Evolutionary conservation across 1,140 invertebrate genomes (phyloP).

Genomic region (Macrosteles quadrilineatus): DNA sequence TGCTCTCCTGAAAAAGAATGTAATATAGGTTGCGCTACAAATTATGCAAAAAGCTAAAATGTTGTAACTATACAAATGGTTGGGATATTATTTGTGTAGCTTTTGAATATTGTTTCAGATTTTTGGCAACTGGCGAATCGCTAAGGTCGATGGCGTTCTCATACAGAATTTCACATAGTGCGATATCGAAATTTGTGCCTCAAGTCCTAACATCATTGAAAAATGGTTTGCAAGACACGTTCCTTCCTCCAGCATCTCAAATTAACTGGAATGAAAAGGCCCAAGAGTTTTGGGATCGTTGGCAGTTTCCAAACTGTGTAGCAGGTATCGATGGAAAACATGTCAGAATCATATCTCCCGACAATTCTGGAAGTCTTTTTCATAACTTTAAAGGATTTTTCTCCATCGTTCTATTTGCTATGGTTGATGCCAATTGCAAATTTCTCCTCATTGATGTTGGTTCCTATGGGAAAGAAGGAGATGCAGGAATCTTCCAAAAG

Average conservation of each 20-base stretch:
- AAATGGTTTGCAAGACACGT: not conserved
- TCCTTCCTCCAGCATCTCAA: slow-evolving; percentile 21
- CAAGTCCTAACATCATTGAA: not conserved
- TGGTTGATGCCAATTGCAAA: slow-evolving; percentile 50
- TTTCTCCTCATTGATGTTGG: slow-evolving; percentile 52
- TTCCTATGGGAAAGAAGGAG: slow-evolving; percentile 47
- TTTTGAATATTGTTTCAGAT: slow-evolving; percentile 29
- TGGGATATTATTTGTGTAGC: not conserved
- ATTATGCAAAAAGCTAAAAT: not conserved
- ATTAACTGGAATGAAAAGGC: slow-evolving; percentile 25
- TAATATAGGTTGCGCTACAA: not conserved
- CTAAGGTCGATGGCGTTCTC: slow-evolving; percentile 29
- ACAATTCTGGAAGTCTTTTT: slow-evolving; percentile 46
- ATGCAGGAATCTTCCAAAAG: slow-evolving; percentile 43
- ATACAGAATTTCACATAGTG: slow-evolving; percentile 25
- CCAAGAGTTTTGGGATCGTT: slow-evolving; percentile 31
- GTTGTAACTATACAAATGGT: not conserved
- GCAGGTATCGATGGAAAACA: slow-evolving; percentile 50
- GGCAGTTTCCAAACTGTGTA: slow-evolving; percentile 49
- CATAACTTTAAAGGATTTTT: slow-evolving; percentile 52
- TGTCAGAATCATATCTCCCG: slow-evolving; percentile 49
- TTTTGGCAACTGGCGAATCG: slow-evolving; percentile 36
- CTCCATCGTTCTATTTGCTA: slow-evolving; percentile 50
- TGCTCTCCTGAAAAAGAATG: slow-evolving; percentile 27
- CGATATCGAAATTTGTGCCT: slow-evolving; percentile 26